phyloP scores from a whole-genome alignment of 2,888 invertebrate genomes.

The Hololepta plana region DNA sequence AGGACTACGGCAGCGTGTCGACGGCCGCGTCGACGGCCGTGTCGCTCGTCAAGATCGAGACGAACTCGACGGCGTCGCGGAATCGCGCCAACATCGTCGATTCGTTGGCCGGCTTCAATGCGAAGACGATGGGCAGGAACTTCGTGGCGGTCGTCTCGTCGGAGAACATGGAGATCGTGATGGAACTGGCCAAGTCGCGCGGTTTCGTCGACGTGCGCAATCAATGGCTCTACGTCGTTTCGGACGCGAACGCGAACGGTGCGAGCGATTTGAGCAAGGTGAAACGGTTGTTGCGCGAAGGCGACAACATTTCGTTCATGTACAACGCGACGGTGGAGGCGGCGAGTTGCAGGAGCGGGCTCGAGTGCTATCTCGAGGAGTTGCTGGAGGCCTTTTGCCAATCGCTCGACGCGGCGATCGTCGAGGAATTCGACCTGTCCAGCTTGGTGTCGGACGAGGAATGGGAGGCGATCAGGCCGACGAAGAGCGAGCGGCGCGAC shows the following conservation, averaged over 20 bases:
- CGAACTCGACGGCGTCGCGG: constrained; percentile 13
- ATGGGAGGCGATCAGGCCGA: constrained; percentile 63
- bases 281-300: constrained; percentile 45
- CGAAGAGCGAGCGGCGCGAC: constrained; percentile 44
- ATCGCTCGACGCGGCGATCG: constrained; percentile 48
- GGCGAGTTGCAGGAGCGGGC: constrained; percentile 38
- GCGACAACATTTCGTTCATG: constrained; percentile 64
- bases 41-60: constrained; percentile 19
- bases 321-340: constrained; percentile 42
- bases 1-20: constrained; percentile 13
- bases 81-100: constrained; percentile 17
- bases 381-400: constrained; percentile 44
- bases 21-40: constrained; percentile 17
- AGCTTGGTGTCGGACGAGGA: constrained; percentile 68
- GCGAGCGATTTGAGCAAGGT: constrained; percentile 37
- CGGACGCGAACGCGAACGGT: constrained; percentile 34
- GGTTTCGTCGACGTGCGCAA: constrained; percentile 50
- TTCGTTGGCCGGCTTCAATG: constrained; percentile 19
- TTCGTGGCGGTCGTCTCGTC: constrained; percentile 45
- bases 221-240: constrained; percentile 68
- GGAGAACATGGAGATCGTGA: constrained; percentile 41
- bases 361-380: constrained; percentile 52
- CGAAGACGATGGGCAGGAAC: constrained; percentile 21
- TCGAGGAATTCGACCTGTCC: constrained; percentile 52
- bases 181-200: constrained; percentile 47